Evolutionary conservation across 2,797 vertebrate species (phyloP), one percentile per base, ranked within the genome.

Genomic region (Propithecus perrieri): DNA sequence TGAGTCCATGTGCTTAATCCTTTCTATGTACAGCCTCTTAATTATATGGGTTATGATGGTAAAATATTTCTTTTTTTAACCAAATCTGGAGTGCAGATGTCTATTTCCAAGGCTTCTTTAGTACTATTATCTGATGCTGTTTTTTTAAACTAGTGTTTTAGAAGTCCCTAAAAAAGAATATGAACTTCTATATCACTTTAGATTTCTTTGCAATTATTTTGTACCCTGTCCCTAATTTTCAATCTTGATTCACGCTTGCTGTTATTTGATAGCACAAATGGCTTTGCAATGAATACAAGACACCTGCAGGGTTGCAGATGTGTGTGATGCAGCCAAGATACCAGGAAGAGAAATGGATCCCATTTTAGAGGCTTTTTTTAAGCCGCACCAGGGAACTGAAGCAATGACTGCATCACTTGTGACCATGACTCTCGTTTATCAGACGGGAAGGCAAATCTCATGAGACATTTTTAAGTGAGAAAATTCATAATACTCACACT

Each of bases 241-340:
- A 24, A 17, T 81, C 84, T 72, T 46, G 46, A 38, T 41, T 12
- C 41, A 67, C n/a, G 41, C 50, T 91, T 80, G 59, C 63, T 88
- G 30, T 6, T 81, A 72, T 76, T 76, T 79, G 80, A 65, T 41
- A 94, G 85, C 28, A 63, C n/a, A 81, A 84, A 79, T 83, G 75
- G 53, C 85, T 97, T 88, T 84, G 89, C 59, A 22, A 7, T 43
- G 79, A 78, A n/a, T 57, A n/a, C 72, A 71, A 92, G 87, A 43
- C 87, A 94, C 89, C 81, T 96, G 92, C 93, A 71, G 81, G 53
- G 75, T 12, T 92, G 59, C 95, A 97, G 95, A 85, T 96, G 86
- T 38, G 46, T 65, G 4, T 9, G 33, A 55, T n/a, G 71, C 24
- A 86, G 65, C 79, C 38, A n/a, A 43, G 50, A 86, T 35, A 43